Evolutionary conservation across 2,888 invertebrate species (phyloP), one percentile per base, ranked within the genome.

Genomic region (Eupsilia transversa): DNA sequence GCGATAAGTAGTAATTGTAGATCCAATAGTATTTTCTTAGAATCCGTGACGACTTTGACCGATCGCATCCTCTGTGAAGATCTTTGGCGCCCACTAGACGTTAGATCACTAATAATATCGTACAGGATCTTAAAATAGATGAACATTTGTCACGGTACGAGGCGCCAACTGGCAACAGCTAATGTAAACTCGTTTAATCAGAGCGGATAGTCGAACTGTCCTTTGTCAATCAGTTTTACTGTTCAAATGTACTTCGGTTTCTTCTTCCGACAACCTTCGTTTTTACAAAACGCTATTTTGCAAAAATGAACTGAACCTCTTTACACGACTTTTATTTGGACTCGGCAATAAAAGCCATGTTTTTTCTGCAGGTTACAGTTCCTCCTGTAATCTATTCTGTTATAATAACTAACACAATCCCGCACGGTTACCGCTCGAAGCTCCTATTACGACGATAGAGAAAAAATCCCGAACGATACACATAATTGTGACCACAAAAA

Each of bases 141-240:
- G 76, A 60, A 74, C 75, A 79, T 78, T 77, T 81, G 83, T 80
- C 79, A 85, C 74, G 57, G 49, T 64, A 38, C n/a, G 66, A 80
- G 75, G 80, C 84, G 86, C 87, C 86, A 85, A 74, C 74, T 87
- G 86, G 87, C 87, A 82, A 79, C 20, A 46, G 57, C 69, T 71
- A 71, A 79, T 74, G 74, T 86, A 77, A 80, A 77, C 77, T 72
- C 38, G 56, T 81, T 77, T 74, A 74, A 84, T 77, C 81, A 63
- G 75, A 82, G 69, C 80, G 69, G 33, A 63, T 33, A 74, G 35
- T 64, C 20, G 38, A 56, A 82, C 54, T 72, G 56, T 49, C 59
- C 27, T 68, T 33, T 61, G 49, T 60, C 23, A 43, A 38, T 17
- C 20, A 14, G 14, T n/a, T 56, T 14, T 27, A 56, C 12, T 46